Conservation (phyloP, 2,888 invertebrate genomes). For the Incurvaria masculella region DNA sequence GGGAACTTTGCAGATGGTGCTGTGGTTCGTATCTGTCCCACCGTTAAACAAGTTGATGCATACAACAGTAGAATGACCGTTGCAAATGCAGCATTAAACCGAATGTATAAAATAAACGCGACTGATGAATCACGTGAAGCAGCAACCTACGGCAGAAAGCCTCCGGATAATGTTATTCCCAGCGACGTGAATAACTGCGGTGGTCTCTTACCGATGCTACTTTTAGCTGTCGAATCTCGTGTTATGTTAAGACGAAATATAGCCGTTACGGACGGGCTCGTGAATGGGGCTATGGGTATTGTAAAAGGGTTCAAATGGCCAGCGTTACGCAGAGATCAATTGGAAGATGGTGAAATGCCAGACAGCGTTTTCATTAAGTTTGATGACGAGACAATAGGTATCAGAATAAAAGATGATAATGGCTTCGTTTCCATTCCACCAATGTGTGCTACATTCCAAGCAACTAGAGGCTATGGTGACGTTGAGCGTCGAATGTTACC, state of each 20-base stretch:
- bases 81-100: constrained; percentile 3
- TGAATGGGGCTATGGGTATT: constrained; percentile 13
- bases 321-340: constrained; percentile 8
- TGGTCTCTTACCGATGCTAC: constrained; percentile 11
- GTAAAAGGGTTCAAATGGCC: constrained; percentile 14
- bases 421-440: constrained; percentile 5
- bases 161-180: constrained; percentile 13
- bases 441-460: constrained; percentile 14
- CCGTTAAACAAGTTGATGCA: constrained; percentile 17
- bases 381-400: constrained; percentile 6
- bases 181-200: constrained; percentile 16
- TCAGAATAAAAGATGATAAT: constrained; percentile 3
- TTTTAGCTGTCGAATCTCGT: constrained; percentile 15
- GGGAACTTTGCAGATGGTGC: constrained; percentile 18
- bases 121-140: constrained; percentile 19
- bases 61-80: constrained; percentile 16
- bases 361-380: constrained; percentile 4
- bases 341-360: constrained; percentile 7
- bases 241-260: constrained; percentile 21
- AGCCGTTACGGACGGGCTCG: constrained; percentile 15
- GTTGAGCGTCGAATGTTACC: constrained; percentile 19
- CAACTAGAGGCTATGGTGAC: constrained; percentile 17
- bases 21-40: constrained; percentile 19
- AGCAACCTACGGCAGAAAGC: constrained; percentile 17
- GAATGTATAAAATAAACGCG: constrained; percentile 14